Conservation (phyloP, 2,797 vertebrate genomes). For the Eulemur albifrons region DNA sequence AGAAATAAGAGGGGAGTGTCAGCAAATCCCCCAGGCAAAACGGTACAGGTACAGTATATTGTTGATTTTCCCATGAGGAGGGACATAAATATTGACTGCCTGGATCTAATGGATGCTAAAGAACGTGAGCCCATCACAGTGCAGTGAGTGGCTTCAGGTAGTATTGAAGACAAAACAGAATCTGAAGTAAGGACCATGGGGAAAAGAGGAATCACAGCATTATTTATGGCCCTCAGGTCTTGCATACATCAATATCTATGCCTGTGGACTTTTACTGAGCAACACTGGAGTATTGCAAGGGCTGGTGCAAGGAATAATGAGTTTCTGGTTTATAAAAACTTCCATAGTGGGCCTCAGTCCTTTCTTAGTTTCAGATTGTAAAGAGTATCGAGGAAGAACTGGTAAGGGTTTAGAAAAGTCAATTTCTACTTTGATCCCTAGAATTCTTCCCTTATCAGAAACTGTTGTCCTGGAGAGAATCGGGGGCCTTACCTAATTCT, state of each 20-base stretch:
- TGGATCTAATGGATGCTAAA: not conserved
- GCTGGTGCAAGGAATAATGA: not conserved
- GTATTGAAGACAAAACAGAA: slow-evolving; percentile 8
- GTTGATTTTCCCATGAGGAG: not conserved
- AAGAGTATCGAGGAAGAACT: not conserved
- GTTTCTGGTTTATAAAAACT: not conserved
- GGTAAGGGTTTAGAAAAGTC: not conserved
- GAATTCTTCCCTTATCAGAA: not conserved
- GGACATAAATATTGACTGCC: not conserved
- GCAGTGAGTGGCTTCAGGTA: not conserved
- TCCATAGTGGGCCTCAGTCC: not conserved
- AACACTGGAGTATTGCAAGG: not conserved
- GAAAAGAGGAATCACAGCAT: not conserved
- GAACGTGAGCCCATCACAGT: not conserved
- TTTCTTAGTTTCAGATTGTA: not conserved
- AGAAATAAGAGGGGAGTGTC: not conserved
- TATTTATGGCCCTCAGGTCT: not conserved
- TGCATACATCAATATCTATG: not conserved
- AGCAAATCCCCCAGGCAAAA: not conserved
- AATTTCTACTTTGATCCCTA: not conserved
- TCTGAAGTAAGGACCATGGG: not conserved
- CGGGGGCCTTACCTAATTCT: not conserved
- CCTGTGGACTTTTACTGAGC: not conserved
- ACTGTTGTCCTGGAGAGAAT: not conserved
- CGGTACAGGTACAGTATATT: not conserved